phyloP scores from a whole-genome alignment of 2,888 invertebrate species.

The Cataglyphis albicans region DNA sequence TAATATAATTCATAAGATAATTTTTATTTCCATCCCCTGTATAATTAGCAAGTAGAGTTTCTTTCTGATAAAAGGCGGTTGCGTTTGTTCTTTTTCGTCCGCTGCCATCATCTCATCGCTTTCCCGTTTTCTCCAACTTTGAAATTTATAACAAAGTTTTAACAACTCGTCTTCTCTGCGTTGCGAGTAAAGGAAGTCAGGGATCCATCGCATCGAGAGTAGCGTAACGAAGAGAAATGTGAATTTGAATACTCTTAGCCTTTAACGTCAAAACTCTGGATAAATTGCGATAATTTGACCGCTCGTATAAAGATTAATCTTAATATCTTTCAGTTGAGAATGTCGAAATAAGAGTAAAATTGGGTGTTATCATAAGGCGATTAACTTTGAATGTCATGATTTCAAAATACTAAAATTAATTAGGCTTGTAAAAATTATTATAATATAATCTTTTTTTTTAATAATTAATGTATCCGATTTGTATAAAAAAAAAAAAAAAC shows the following conservation, averaged over 20 bases:
- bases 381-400: slow-evolving; percentile 4
- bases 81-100: slow-evolving; percentile 57
- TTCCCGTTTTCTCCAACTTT: slow-evolving; percentile 60
- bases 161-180: slow-evolving; percentile 65
- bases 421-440: neutral
- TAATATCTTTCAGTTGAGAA: slow-evolving; percentile 5
- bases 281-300: slow-evolving; percentile 47
- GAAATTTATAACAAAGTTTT: slow-evolving; percentile 76
- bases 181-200: slow-evolving; percentile 48
- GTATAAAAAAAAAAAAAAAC: neutral
- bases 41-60: slow-evolving; percentile 57
- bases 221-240: slow-evolving; percentile 58
- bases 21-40: slow-evolving; percentile 31
- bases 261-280: slow-evolving; percentile 40
- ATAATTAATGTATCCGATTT: neutral
- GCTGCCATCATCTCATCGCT: slow-evolving; percentile 45
- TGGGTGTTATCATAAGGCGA: neutral
- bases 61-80: slow-evolving; percentile 40
- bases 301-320: slow-evolving; percentile 46
- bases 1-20: slow-evolving; percentile 19
- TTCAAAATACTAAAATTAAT: neutral
- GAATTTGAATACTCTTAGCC: slow-evolving; percentile 52
- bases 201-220: slow-evolving; percentile 59
- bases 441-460: neutral
- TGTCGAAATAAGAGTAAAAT: slow-evolving; percentile 28